A percentile compares a stretch with the other conserved stretches of the same genome.
These are phyloP conservation scores for Ophonus ardosiacus DNA, from an alignment of 2,888 invertebrate species.

Conservation along the genomic window DNA sequence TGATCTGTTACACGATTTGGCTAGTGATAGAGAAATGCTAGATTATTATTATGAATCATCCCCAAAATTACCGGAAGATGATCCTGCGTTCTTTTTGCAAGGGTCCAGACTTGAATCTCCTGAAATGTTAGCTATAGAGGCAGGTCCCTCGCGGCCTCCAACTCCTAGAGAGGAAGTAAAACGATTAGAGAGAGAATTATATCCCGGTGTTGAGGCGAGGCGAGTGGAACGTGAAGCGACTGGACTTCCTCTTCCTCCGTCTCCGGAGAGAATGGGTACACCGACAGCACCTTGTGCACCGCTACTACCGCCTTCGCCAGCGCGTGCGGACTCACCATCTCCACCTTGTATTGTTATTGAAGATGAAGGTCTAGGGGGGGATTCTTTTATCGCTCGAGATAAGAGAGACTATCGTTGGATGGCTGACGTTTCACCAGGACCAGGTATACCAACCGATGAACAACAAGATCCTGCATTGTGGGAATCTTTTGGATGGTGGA, in stretches of 20 bases:
- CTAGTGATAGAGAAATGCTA: slow-evolving; percentile 18
- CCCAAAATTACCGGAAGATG: not conserved
- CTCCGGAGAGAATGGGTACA: not conserved
- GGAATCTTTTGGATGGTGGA: slow-evolving; percentile 56
- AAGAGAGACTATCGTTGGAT: slow-evolving; percentile 42
- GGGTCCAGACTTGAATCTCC: not conserved
- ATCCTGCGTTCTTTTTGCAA: not conserved
- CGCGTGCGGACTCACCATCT: not conserved
- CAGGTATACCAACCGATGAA: slow-evolving; percentile 53
- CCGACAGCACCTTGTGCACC: not conserved
- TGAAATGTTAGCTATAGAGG: not conserved
- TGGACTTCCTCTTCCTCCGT: not conserved
- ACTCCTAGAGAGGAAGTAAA: not conserved
- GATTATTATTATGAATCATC: not conserved
- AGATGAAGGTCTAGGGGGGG: slow-evolving; percentile 23
- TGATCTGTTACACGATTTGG: not conserved
- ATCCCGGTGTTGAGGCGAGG: not conserved
- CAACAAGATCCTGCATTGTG: slow-evolving; percentile 44
- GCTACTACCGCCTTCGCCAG: not conserved
- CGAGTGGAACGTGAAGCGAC: not conserved
- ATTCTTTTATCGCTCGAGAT: slow-evolving; percentile 24
- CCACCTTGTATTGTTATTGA: not conserved
- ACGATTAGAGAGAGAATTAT: no score
- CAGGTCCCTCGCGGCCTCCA: not conserved
- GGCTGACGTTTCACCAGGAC: not conserved